These are phyloP conservation scores for Oligia latruncula DNA, from an alignment of 2,888 invertebrate genomes.

Conservation along the genomic window DNA sequence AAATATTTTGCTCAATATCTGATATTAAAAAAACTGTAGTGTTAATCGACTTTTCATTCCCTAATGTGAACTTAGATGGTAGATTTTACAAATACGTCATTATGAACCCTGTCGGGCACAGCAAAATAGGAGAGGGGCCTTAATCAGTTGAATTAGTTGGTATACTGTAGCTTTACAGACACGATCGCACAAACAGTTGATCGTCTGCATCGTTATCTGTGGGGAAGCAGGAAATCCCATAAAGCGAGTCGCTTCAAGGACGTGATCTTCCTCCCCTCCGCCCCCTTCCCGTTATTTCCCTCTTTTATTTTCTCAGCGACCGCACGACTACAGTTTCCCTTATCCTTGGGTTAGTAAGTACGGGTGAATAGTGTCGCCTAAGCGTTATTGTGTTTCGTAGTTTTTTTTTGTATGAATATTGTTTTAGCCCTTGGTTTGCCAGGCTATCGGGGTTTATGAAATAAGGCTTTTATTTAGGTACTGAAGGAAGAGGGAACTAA, in stretches of 20 bases:
- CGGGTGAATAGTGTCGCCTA: conserved; percentile 18
- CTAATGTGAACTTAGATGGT: neutral
- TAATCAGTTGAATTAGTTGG: neutral
- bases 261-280: conserved; percentile 33
- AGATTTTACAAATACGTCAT: neutral
- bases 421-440: neutral
- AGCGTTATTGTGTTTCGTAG: conserved; percentile 23
- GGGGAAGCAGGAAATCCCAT: conserved; percentile 55
- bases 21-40: too few species aligned
- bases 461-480: neutral
- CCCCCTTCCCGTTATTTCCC: conserved; percentile 29
- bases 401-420: conserved; percentile 11
- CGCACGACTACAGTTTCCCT: conserved; percentile 45
- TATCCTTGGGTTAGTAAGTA: conserved; percentile 46
- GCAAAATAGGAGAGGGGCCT: neutral
- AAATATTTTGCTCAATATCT: too few species aligned
- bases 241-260: conserved; percentile 55
- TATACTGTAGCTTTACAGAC: neutral
- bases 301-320: conserved; percentile 52
- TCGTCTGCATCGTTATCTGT: conserved; percentile 26
- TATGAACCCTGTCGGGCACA: neutral
- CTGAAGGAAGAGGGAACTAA: neutral
- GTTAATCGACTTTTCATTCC: neutral
- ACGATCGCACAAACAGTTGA: conserved; percentile 9
- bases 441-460: neutral